Base-by-base conservation (phyloP, 2,797 vertebrate genomes). In the Melanotaenia trifasciata region DNA sequence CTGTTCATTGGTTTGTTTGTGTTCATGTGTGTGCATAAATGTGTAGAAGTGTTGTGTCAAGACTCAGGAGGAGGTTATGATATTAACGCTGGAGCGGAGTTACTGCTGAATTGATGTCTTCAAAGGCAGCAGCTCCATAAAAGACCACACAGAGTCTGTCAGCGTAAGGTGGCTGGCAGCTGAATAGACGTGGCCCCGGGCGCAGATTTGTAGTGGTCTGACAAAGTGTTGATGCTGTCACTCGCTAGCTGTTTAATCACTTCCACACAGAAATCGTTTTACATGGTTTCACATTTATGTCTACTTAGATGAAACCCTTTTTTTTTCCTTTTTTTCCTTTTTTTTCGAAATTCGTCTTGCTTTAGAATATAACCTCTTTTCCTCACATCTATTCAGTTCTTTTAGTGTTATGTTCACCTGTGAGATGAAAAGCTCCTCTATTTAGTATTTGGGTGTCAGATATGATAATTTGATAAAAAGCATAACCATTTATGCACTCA, bases 61-160 rank as follows among this genome's bases (percentile, higher is more conserved):
- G 53, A 62, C 67, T 66, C 10, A 5, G 30, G 66, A 59, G 7
- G 16, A 65, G 36, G 58, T 72, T 60, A 30, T 30, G 74, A 51
- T 77, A 35, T 83, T 74, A 64, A 80, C 58, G 58, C 56, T 13
- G 28, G 35, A 71, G 70, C 0, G 38, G 65, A 73, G 59, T 76
- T 67, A 35, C 67, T 53, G 72, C 50, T 72, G 81, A 69, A 65
- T 71, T 54, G 18, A 60, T 64, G 40, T 64, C 68, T 86, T 88
- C 79, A 83, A 83, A 89, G 79, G 73, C 58, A 16, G 81, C 61
- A 67, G 43, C 60, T 70, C 53, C 45, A 30, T 76, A 38, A 78
- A 79, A 72, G 84, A 83, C 84, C 70, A 72, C 86, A 84, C 83
- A 83, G 14, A 71, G 83, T 88, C 76, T 82, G 63, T 88, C 74